Conservation (phyloP, 2,888 invertebrate genomes). For the Lacanobia oleracea region DNA sequence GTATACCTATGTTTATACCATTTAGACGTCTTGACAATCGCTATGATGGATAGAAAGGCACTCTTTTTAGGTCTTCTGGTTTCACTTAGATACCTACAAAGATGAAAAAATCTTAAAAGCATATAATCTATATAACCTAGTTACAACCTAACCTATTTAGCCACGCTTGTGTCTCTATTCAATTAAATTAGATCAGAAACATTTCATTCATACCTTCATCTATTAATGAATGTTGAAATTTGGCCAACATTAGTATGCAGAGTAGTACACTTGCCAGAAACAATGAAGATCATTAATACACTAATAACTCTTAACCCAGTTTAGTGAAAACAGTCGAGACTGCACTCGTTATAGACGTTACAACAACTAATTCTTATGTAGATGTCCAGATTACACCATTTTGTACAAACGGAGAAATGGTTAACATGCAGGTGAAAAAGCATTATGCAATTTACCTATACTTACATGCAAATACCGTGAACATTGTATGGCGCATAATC, state of each 20-base stretch:
- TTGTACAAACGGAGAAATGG: slow-evolving; percentile 1
- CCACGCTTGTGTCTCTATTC: not conserved
- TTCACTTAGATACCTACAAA: too few species aligned
- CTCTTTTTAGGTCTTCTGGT: too few species aligned
- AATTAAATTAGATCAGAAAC: slow-evolving; percentile 17
- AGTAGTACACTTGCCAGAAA: slow-evolving; percentile 29
- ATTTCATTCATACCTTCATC: slow-evolving; percentile 38
- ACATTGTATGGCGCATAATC: not conserved
- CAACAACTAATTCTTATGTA: slow-evolving; percentile 39
- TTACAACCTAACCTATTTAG: too few species aligned
- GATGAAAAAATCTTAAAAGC: too few species aligned
- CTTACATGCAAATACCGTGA: not conserved
- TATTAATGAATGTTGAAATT: slow-evolving; percentile 43
- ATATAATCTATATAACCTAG: too few species aligned
- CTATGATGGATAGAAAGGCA: too few species aligned
- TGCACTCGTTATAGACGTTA: slow-evolving; percentile 1
- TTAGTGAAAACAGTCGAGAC: not conserved
- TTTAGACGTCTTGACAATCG: too few species aligned
- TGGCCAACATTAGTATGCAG: slow-evolving; percentile 31
- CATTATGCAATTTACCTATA: not conserved
- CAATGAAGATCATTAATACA: slow-evolving; percentile 35
- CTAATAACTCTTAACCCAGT: slow-evolving; percentile 43
- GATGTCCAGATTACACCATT: slow-evolving; percentile 25
- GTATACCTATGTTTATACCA: too few species aligned
- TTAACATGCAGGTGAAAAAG: not conserved